Percentiles rank a stretch among this genome's conserved stretches.
Conservation (phyloP, 2,888 invertebrate genomes). For the Cephalotes varians region DNA sequence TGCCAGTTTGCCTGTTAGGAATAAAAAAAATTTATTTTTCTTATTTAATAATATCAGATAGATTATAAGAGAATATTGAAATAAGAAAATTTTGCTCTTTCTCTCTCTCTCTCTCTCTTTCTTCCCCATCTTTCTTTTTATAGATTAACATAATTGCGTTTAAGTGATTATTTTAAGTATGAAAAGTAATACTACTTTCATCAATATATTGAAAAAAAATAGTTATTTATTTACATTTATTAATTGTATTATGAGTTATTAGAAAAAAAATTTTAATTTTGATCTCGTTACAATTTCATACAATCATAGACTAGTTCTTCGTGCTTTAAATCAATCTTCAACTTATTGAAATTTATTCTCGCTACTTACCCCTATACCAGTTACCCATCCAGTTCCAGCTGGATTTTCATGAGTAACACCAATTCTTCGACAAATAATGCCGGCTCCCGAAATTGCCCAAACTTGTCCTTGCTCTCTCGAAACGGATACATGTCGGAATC, state of each 20-base stretch:
- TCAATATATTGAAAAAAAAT: neutral
- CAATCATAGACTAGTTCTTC: neutral
- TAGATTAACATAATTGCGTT: neutral
- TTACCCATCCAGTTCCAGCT: constrained; percentile 93
- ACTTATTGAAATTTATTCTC: constrained; percentile 13
- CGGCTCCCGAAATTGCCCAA: constrained; percentile 92
- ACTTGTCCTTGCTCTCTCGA: constrained; percentile 88
- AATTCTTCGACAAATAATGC: constrained; percentile 90
- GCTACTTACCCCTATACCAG: constrained; percentile 88
- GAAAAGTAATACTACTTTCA: neutral
- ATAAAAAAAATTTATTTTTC: constrained; percentile 39
- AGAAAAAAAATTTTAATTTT: neutral
- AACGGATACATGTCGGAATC: constrained; percentile 91
- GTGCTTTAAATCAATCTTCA: neutral
- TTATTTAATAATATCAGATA: neutral
- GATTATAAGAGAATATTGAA: neutral
- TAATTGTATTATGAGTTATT: neutral
- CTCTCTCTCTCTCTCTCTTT: too few species aligned
- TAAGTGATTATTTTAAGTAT: neutral
- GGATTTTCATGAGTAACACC: constrained; percentile 92
- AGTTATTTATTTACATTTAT: neutral
- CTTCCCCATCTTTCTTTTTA: too few species aligned
- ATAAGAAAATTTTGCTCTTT: neutral
- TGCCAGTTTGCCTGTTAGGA: constrained; percentile 83
- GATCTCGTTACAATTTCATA: neutral